Base-by-base conservation (phyloP, 2,113 vertebrate genomes). In the Phaetusa simplex region DNA sequence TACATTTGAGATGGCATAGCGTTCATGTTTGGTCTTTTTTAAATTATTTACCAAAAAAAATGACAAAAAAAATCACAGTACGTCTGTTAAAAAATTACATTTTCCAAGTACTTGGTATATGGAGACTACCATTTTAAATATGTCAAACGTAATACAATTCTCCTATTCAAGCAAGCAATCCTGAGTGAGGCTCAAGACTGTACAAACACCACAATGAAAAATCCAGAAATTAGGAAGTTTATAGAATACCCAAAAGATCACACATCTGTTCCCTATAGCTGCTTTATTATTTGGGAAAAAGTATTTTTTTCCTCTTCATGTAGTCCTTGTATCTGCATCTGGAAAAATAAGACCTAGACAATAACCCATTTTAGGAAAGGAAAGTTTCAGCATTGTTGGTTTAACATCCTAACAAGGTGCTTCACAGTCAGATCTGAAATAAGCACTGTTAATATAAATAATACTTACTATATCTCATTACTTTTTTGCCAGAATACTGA, bases 391-490 rank as follows among this genome's bases (percentile, higher is more conserved):
- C 19, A 36, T 21, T 71, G 59, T 34, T 49, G 32, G 11, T 47
- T 81, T 64, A 40, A 66, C 34, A 61, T 43, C 45, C 65, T 56
- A 89, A 66, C 16, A 77, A 80, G 64, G 42, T 29, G 27, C 18
- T 88, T 45, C 82, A 50, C 32, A 61, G 55, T 47, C 27, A 42
- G 40, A 43, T 65, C 11, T 81, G 42, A 73, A 81, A 59, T 30
- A 70, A 77, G 30, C 6, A 53, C 30, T 20, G 18, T 80, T 73
- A 61, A n/a, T 30, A 40, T 3, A 85, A 71, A 56, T 50, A 50
- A 78, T 66, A 98, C 98, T 97, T 95, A 99, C 99, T 98, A 2
- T 98, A 99, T 98, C 98, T 98, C 98, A 98, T 91, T 12, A 62
- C 69, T 56, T 97, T 98, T 96, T 97, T 98, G 92, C 98, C 98